Percentiles rank a stretch among this genome's conserved stretches.
Evolutionary conservation across 2,888 invertebrate genomes (phyloP).

Genomic region (Andrena bucephala): DNA sequence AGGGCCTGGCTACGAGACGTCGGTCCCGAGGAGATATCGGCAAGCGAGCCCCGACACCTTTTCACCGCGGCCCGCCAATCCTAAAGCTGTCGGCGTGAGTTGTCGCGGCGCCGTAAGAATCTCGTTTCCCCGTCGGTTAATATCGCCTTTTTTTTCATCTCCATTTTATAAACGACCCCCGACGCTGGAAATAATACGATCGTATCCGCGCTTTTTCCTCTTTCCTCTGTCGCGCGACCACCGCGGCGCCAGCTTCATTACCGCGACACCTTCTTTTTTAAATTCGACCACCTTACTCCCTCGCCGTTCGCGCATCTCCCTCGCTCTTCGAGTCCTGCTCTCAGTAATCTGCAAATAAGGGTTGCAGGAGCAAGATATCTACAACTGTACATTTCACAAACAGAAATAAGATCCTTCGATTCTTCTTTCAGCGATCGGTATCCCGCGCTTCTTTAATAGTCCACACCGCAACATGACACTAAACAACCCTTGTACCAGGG

Average conservation of each 20-base stretch:
- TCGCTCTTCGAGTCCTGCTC: background rate
- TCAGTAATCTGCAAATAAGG: too few relatives aligned
- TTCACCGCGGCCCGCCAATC: constrained; percentile 60
- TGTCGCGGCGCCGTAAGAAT: constrained; percentile 60
- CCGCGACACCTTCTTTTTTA: constrained; percentile 13
- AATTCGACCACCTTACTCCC: background rate
- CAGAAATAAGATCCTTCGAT: too few relatives aligned
- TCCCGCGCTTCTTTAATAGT: too few relatives aligned
- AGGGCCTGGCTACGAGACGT: constrained; percentile 37
- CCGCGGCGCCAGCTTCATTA: constrained; percentile 38
- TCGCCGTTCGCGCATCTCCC: background rate
- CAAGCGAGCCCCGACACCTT: constrained; percentile 55
- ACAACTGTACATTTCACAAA: too few relatives aligned
- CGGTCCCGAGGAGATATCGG: constrained; percentile 40
- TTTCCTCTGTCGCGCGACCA: constrained; percentile 1
- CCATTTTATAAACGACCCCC: constrained; percentile 42
- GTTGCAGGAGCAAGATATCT: too few relatives aligned
- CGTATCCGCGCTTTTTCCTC: constrained; percentile 43
- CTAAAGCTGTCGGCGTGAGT: constrained; percentile 72
- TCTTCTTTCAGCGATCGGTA: too few relatives aligned
- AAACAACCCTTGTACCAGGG: too few relatives aligned
- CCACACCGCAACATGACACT: too few relatives aligned
- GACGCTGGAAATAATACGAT: constrained; percentile 68
- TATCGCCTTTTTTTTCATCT: background rate
- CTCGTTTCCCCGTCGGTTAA: constrained; percentile 43